phyloP scores from a whole-genome alignment of 1,140 invertebrate species.

The Triops longicaudatus region DNA sequence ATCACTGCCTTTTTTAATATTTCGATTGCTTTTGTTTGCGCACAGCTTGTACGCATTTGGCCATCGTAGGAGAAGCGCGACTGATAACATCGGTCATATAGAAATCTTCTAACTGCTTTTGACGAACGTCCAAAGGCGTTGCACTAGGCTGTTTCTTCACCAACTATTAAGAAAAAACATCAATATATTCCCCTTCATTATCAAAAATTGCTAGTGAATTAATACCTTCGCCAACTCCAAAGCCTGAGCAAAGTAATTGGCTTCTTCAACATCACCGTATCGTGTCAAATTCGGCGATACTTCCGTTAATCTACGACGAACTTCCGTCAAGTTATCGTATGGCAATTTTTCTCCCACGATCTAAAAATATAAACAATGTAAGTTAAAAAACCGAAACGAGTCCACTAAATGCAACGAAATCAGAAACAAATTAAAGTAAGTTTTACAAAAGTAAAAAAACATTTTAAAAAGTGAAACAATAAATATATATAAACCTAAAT shows the following conservation, averaged over 20 bases:
- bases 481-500: not conserved
- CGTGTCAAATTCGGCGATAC: conserved; percentile 80
- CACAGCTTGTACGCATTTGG: conserved; percentile 90
- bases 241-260: conserved; percentile 73
- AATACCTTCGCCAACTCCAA: conserved; percentile 54
- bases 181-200: conserved; percentile 21
- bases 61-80: conserved; percentile 96
- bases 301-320: conserved; percentile 71
- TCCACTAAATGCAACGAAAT: no score
- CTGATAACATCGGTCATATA: conserved; percentile 97
- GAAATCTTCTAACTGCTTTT: conserved; percentile 81
- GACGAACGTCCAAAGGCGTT: conserved; percentile 62
- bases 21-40: conserved; percentile 59
- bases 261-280: conserved; percentile 72
- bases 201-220: conserved; percentile 21
- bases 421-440: no score
- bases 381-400: no score
- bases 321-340: conserved; percentile 78
- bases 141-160: conserved; percentile 46
- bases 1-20: conserved; percentile 32
- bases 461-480: no score
- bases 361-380: no score
- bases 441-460: no score
- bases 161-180: conserved; percentile 43
- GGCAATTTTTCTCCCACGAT: conserved; percentile 71